Base-by-base conservation (phyloP, 2,888 invertebrate species). In the Pedicia rivosa region DNA sequence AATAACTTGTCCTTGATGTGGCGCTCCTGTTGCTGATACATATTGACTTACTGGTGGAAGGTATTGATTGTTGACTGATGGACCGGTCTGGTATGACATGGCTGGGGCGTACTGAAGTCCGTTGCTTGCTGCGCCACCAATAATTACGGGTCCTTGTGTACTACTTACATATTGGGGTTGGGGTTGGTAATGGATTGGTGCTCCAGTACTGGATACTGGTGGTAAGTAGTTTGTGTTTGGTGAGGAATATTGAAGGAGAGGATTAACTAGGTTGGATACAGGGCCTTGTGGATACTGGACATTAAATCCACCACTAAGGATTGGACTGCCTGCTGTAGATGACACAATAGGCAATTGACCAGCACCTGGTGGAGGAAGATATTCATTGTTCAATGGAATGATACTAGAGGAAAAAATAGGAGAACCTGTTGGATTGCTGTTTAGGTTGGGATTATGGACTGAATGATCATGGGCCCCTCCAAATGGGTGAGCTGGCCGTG, bases 61-160 rank as follows among this genome's bases (percentile, higher is more conserved):
- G 19, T 30, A 30, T 30, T 30, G 30, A 12, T 30, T 30, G 30
- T 30, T 30, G 30, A 30, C 17, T 30, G 16, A 19, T 12, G 30
- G 17, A 30, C 19, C 19, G 30, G 16, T 30, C 17, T 16, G 30
- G 30, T 17, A 30, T 30, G 30, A 16, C 12, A 10, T 19, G 16
- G 17, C 30, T 9, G 30, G 30, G 16, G 30, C 10, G 19, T 30
- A 30, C n/a, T n/a, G n/a, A 12, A 17, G 30, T 30, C 30, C 30
- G 30, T 30, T 30, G 30, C 19, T 30, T 30, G 30, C 30, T 19
- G 30, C 30, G 30, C 30, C 30, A 30, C 30, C 30, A 30, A 30
- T n/a, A 30, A 30, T 10, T 12, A 30, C 30, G 19, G 30, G 17
- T 30, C n/a, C 30, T 3, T 17, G 30, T 5, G 30, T 30, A 16